Conservation (phyloP, 2,797 vertebrate genomes). For the Aphelocoma californica region DNA sequence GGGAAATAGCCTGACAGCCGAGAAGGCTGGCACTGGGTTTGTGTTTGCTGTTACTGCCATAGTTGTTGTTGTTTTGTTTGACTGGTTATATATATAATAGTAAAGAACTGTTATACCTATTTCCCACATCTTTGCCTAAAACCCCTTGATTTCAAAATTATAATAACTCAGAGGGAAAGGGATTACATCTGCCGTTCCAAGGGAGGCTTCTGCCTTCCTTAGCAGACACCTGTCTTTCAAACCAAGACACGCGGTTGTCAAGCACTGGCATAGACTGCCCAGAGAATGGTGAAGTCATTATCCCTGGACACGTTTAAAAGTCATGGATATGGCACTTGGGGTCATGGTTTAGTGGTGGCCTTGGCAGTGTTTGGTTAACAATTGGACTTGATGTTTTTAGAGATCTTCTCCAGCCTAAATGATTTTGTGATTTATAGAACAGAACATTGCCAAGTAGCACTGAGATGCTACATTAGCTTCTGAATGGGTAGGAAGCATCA, state of each 20-base stretch:
- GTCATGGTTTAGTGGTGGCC: background rate
- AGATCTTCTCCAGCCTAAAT: background rate
- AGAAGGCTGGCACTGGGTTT: no score
- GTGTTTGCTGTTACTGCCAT: no score
- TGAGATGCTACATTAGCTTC: background rate
- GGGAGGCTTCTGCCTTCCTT: no score
- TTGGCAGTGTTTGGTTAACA: background rate
- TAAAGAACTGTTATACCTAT: no score
- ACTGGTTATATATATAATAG: no score
- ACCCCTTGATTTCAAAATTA: no score
- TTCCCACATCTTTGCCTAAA: no score
- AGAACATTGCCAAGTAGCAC: background rate
- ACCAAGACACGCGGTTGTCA: background rate
- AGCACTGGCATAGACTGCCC: background rate
- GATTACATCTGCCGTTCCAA: no score
- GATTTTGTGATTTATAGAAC: background rate
- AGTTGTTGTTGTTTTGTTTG: no score
- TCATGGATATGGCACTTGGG: background rate
- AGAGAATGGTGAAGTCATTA: background rate
- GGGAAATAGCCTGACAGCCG: no score
- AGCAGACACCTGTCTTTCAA: no score
- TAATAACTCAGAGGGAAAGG: no score
- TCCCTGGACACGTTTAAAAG: background rate
- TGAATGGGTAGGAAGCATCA: background rate
- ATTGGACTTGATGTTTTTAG: background rate